phyloP scores from a whole-genome alignment of 2,797 vertebrate species.

The Chelonia mydas region DNA sequence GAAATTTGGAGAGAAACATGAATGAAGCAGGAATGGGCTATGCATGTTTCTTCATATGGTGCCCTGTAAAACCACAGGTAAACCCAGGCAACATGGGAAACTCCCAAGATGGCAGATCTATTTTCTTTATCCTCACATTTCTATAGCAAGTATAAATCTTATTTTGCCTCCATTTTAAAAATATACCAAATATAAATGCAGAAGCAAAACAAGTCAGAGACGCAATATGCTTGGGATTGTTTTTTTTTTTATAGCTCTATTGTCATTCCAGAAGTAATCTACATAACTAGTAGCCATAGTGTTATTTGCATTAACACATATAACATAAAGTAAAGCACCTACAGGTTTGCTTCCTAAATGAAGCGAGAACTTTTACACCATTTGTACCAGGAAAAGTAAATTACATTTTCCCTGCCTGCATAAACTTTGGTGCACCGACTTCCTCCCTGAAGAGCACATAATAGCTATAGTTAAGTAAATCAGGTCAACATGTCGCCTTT shows the following conservation, averaged over 20 bases:
- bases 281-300: background rate
- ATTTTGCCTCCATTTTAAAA: background rate
- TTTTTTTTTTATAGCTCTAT: background rate
- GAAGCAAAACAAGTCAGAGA: background rate
- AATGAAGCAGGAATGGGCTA: background rate
- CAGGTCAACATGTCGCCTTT: slow-evolving; percentile 55
- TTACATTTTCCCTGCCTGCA: slow-evolving; percentile 51
- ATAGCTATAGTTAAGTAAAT: slow-evolving; percentile 69
- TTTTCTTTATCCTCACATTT: slow-evolving; percentile 45
- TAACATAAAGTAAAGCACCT: background rate
- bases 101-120: slow-evolving; percentile 13
- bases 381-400: slow-evolving; percentile 47
- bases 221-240: background rate
- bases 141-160: background rate
- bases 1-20: background rate
- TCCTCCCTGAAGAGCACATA: slow-evolving; percentile 67
- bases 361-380: slow-evolving; percentile 17
- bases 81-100: slow-evolving; percentile 16
- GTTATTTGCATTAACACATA: slow-evolving; percentile 30
- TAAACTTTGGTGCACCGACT: slow-evolving; percentile 54
- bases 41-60: background rate
- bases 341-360: slow-evolving; percentile 43
- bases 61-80: background rate
- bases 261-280: slow-evolving; percentile 27
- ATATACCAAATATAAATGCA: background rate